phyloP scores from a whole-genome alignment of 2,888 invertebrate genomes.

The Chrysotoxum bicinctum region DNA sequence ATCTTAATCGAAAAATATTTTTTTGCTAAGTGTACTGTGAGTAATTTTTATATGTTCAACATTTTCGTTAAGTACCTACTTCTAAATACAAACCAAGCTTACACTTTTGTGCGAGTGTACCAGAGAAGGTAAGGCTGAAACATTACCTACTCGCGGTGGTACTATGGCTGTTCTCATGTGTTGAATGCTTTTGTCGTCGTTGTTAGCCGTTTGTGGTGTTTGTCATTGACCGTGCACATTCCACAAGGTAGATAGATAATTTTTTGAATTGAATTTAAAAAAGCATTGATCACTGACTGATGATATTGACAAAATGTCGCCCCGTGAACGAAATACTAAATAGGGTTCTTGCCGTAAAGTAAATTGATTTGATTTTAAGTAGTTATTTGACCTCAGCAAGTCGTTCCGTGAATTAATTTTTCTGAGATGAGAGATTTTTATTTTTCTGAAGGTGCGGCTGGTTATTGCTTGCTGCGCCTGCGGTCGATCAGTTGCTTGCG shows the following conservation, averaged over 20 bases:
- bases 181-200: slow-evolving; percentile 43
- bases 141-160: slow-evolving; percentile 66
- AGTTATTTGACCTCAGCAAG: slow-evolving; percentile 71
- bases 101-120: slow-evolving; percentile 52
- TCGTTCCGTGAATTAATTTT: slow-evolving; percentile 71
- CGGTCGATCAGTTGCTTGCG: neutral
- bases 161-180: slow-evolving; percentile 49
- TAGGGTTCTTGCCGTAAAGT: slow-evolving; percentile 64
- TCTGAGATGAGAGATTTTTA: slow-evolving; percentile 54
- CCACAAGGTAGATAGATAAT: slow-evolving; percentile 74
- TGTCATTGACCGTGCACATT: slow-evolving; percentile 74
- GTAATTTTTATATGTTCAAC: slow-evolving; percentile 34
- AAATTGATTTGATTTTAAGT: slow-evolving; percentile 73
- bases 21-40: neutral
- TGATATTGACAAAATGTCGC: slow-evolving; percentile 81
- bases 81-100: slow-evolving; percentile 46
- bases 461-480: slow-evolving; percentile 3
- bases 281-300: slow-evolving; percentile 80
- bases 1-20: neutral
- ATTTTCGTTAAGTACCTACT: slow-evolving; percentile 58
- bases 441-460: slow-evolving; percentile 55
- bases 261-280: slow-evolving; percentile 79
- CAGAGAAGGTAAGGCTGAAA: slow-evolving; percentile 61
- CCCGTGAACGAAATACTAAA: slow-evolving; percentile 79
- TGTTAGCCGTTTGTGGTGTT: slow-evolving; percentile 43